phyloP scores from a whole-genome alignment of 1,140 invertebrate genomes.

The Adoxophyes honmai region DNA sequence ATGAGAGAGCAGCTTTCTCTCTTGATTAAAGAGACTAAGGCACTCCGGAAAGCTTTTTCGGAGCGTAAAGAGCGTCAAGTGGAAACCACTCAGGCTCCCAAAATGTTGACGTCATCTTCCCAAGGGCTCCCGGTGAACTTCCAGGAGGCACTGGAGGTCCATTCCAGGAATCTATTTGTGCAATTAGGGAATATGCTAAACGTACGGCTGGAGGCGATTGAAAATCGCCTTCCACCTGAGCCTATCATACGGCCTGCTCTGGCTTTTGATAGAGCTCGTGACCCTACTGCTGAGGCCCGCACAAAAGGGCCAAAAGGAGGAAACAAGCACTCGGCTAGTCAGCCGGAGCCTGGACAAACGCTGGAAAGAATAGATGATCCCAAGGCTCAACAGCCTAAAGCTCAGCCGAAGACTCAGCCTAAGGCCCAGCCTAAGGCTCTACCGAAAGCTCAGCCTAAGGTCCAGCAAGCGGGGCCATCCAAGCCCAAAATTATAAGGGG shows the following conservation, averaged over 20 bases:
- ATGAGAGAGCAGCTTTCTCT: neutral
- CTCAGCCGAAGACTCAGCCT: too few species aligned
- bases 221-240: too few species aligned
- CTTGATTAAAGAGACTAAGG: neutral
- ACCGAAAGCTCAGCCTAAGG: too few species aligned
- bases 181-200: neutral
- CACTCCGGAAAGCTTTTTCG: neutral
- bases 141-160: neutral
- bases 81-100: neutral
- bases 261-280: too few species aligned
- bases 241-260: too few species aligned
- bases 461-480: too few species aligned
- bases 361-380: too few species aligned
- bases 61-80: neutral
- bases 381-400: too few species aligned
- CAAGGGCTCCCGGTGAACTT: neutral
- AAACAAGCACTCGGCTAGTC: too few species aligned
- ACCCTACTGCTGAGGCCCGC: neutral
- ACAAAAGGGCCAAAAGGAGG: neutral
- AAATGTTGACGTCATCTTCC: neutral
- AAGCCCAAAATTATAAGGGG: too few species aligned
- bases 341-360: too few species aligned
- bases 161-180: neutral
- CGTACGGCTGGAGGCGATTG: neutral
- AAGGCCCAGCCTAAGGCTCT: too few species aligned